Evolutionary conservation across 2,113 vertebrate species (phyloP).

Genomic region (Sterna hirundo): DNA sequence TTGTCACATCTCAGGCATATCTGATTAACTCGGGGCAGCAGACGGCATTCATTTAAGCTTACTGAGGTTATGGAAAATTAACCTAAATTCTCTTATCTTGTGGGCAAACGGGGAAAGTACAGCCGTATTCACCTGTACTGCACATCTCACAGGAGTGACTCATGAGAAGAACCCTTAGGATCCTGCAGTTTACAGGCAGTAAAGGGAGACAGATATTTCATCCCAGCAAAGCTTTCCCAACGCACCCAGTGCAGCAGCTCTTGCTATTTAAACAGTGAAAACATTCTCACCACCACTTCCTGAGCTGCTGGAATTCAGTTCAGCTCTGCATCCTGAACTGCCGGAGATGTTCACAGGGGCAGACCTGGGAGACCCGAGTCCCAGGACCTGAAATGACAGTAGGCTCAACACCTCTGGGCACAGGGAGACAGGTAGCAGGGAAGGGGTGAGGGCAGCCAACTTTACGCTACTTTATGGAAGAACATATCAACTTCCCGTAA

Average conservation of each 20-base stretch:
- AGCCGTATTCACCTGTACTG: background rate
- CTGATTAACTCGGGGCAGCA: background rate
- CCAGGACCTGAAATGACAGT: background rate
- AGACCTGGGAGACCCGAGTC: rapidly evolving
- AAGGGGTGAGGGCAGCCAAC: background rate
- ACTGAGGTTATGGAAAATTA: background rate
- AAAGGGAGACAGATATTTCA: background rate
- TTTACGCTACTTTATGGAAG: background rate
- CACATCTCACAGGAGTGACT: background rate
- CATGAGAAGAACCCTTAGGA: background rate
- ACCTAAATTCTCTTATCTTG: background rate
- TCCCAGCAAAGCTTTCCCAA: background rate
- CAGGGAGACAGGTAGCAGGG: rapidly evolving
- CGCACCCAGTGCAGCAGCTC: background rate
- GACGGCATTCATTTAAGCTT: background rate
- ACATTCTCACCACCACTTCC: background rate
- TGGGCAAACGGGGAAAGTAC: background rate
- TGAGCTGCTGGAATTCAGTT: background rate
- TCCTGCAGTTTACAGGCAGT: background rate
- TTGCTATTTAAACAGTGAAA: background rate
- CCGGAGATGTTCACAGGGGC: background rate
- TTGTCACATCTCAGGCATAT: background rate
- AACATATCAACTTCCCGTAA: background rate
- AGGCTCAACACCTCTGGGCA: background rate
- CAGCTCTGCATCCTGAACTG: background rate